Base-by-base conservation (phyloP, 2,888 invertebrate genomes). In the Rhimphoctona megacephalus region DNA sequence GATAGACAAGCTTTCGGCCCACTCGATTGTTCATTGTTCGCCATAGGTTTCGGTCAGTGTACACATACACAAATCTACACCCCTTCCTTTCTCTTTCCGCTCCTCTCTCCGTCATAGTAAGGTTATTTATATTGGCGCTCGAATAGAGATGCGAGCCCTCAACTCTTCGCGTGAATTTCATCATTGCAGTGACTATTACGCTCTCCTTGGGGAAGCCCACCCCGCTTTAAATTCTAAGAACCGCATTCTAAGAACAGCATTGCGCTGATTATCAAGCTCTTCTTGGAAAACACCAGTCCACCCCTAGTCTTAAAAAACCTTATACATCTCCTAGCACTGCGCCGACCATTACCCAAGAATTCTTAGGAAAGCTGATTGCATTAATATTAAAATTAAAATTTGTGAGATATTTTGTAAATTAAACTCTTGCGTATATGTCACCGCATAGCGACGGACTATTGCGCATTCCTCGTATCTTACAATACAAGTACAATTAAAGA, bases 1-100 rank as follows among this genome's bases (percentile, higher is more conserved):
- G 78, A 69, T 79, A 79, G 87, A 82, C 87, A 82, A 87, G 76
- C 81, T 73, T 82, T 77, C 52, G 43, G 30, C 78, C 33, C 57
- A 70, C 46, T 33, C 81, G 81, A 84, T 81, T 73, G 76, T 86
- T 77, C 64, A 73, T 84, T 79, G 66, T 82, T 78, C 67, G 17
- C 39, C 57, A 19, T 76, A 72, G 25, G 52, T 66, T 25, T 49
- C 74, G 57, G 77, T 81, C 66, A 72, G 78, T 46, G 33, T 57
- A 67, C 67, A 14, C 22, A 39, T 54, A 36, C 66, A 54, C 22
- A 52, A 33, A 79, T 73, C 30, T 61, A 17, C 61, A 61, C 61
- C 17, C 22, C 22, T 11, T 22, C 22, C 54, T 17, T 61, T 30
- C 17, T 30, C 1, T 25, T 30, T 2, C 2, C 17, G 2, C 30